Percentiles rank a stretch among this genome's conserved stretches.
Evolutionary conservation across 1,140 invertebrate genomes (phyloP).

Genomic region (Papilio dardanus): DNA sequence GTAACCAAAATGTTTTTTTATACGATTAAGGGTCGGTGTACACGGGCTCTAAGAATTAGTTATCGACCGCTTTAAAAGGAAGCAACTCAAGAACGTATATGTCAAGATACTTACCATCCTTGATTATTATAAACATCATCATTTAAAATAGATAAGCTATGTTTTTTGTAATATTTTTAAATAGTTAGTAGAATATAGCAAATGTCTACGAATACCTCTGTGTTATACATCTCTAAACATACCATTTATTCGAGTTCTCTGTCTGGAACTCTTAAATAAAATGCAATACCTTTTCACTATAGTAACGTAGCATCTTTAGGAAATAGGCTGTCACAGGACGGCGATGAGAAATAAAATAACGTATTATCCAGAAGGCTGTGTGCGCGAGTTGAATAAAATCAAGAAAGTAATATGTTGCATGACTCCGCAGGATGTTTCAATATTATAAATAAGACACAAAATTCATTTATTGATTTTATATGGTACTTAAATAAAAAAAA

Average conservation of each 20-base stretch:
- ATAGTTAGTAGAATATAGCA: not conserved
- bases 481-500: not conserved
- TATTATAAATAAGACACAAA: slow-evolving; percentile 7
- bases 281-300: not conserved
- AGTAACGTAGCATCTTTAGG: not conserved
- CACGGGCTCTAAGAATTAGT: not conserved
- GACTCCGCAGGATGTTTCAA: not conserved
- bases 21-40: not conserved
- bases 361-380: not conserved
- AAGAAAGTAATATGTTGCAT: not conserved
- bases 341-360: slow-evolving; percentile 15
- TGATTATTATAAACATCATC: no score
- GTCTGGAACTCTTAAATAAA: not conserved
- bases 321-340: not conserved
- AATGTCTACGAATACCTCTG: not conserved
- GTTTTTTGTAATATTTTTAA: no score
- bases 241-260: not conserved
- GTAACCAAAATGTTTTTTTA: not conserved
- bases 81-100: no score
- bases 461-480: not conserved
- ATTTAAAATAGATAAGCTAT: no score
- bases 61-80: not conserved
- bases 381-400: slow-evolving; percentile 7
- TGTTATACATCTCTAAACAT: not conserved
- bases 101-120: no score